These are phyloP conservation scores for Odontomachus brunneus DNA, from an alignment of 1,140 invertebrate species.

Conservation along the genomic window DNA sequence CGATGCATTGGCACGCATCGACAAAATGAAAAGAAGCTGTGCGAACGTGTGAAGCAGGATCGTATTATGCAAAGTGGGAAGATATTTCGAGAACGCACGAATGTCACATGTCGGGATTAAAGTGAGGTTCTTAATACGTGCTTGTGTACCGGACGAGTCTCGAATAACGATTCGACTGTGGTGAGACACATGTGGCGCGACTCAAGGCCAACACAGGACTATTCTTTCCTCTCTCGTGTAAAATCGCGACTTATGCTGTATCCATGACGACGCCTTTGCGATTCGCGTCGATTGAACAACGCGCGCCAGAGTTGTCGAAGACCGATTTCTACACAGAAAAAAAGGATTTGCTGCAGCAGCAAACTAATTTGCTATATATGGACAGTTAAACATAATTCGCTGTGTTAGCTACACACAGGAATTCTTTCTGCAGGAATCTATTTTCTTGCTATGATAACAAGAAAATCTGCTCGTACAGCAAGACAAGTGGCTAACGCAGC, in stretches of 20 bases:
- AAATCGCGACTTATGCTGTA: not conserved
- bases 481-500: too few relatives aligned
- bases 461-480: too few relatives aligned
- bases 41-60: not conserved
- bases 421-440: too few relatives aligned
- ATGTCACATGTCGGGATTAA: slow-evolving; percentile 36
- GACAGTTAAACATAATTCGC: too few relatives aligned
- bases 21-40: not conserved
- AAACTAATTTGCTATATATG: too few relatives aligned
- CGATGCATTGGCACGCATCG: not conserved
- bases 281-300: too few relatives aligned
- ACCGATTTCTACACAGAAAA: too few relatives aligned
- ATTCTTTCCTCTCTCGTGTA: slow-evolving; percentile 1
- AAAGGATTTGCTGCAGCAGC: too few relatives aligned
- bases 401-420: too few relatives aligned
- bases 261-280: too few relatives aligned
- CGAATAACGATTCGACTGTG: slow-evolving; percentile 34
- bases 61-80: slow-evolving; percentile 40
- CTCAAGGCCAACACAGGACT: slow-evolving; percentile 26
- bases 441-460: too few relatives aligned
- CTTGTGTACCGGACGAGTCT: not conserved
- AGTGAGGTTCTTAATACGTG: slow-evolving; percentile 25
- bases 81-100: slow-evolving; percentile 38
- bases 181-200: slow-evolving; percentile 34
- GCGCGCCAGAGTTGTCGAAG: too few relatives aligned